Evolutionary conservation across 2,888 invertebrate genomes (phyloP), one percentile per base, ranked within the genome.

Genomic region (Allolobophora icterica): DNA sequence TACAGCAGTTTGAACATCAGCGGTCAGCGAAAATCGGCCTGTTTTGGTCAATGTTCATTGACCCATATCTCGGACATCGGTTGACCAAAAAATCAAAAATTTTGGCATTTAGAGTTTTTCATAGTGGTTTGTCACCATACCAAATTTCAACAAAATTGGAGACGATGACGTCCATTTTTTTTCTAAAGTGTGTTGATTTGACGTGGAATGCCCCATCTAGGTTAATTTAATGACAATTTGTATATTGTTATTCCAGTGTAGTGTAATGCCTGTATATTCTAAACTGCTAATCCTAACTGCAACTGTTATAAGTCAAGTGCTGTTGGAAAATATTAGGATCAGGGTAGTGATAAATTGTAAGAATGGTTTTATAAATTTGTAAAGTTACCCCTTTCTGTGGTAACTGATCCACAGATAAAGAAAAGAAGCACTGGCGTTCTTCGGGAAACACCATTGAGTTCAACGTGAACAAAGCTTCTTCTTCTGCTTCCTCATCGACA

Each of bases 351-450:
- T 71, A 71, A 71, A 71, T 71, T 71, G 71, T n/a, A 71, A 71
- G 11, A 19, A 4, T n/a, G n/a, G 71, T 30, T 71, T 71, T n/a
- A 71, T n/a, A 11, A 8, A n/a, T 30, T 71, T 30, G 5, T 71
- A n/a, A 71, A 8, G n/a, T 71, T 71, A n/a, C 71, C n/a, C 30
- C 30, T 71, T 1, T 71, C 11, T 52, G 52, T 24, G 21, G 24
- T 52, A 52, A 52, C 24, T 24, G 52, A 24, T 52, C 52, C 24
- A 30, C 87, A 87, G 87, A 87, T 87, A 87, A 87, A 87, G 87
- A 87, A 38, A 87, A 87, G 34, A 87, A 87, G 35, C 87, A 87
- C 35, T 87, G 87, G 87, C 87, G 87, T 17, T 87, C 87, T 35
- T 87, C 38, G 2, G 38, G 87, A 35, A 38, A 0, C 38, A 24